Percentiles rank a stretch among this genome's conserved stretches.
Evolutionary conservation across 2,888 invertebrate species (phyloP).

Genomic region (Notocelia uddmanniana): DNA sequence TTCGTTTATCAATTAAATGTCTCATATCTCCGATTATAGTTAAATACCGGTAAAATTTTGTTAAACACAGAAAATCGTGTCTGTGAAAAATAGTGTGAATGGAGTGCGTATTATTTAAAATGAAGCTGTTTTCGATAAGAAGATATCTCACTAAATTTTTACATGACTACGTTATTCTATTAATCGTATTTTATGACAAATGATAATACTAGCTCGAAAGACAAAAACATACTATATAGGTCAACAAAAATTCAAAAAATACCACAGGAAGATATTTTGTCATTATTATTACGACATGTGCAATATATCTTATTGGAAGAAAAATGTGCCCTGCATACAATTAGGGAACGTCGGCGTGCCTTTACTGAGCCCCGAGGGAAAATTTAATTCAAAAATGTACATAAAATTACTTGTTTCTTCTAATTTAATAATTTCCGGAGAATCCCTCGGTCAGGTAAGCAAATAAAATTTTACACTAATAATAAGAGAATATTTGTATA

Average conservation of each 20-base stretch:
- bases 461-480: too few relatives aligned
- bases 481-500: not conserved
- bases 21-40: too few relatives aligned
- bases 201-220: not conserved
- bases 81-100: too few relatives aligned
- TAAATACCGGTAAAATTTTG: too few relatives aligned
- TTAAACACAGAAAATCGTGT: too few relatives aligned
- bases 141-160: too few relatives aligned
- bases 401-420: conserved; percentile 9
- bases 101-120: too few relatives aligned
- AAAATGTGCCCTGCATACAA: conserved; percentile 55
- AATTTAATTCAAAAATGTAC: conserved; percentile 22
- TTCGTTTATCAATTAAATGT: too few relatives aligned
- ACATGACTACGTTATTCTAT: too few relatives aligned
- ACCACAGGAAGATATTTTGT: conserved; percentile 52
- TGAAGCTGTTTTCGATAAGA: too few relatives aligned
- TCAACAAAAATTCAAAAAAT: conserved; percentile 43
- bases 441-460: not conserved
- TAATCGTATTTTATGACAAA: too few relatives aligned
- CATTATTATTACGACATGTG: conserved; percentile 64
- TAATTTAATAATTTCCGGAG: not conserved
- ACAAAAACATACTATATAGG: conserved; percentile 8
- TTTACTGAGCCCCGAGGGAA: conserved; percentile 35
- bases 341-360: conserved; percentile 42
- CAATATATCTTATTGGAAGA: conserved; percentile 59